These are phyloP conservation scores for Corydoras sp. DNA, from an alignment of 2,113 vertebrate species.

Conservation along the genomic window DNA sequence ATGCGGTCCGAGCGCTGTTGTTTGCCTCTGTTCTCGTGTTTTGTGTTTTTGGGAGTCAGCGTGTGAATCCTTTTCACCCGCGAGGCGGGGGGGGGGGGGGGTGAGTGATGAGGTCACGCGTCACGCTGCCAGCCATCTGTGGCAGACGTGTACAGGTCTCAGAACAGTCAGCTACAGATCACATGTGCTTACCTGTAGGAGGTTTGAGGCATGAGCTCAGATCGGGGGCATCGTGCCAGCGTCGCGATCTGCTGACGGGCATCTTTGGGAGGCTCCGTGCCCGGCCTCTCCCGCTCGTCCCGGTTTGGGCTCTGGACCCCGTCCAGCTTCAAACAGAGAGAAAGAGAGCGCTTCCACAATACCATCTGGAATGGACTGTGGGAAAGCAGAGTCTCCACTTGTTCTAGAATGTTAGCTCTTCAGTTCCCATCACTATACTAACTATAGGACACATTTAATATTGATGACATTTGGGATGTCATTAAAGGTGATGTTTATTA, in stretches of 20 bases:
- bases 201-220: conserved; percentile 24
- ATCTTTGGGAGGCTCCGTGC: conserved; percentile 13
- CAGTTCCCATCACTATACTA: not conserved
- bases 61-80: no score
- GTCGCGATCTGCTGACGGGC: conserved; percentile 8
- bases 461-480: no score
- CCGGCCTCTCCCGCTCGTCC: conserved; percentile 5
- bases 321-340: not conserved
- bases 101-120: not conserved
- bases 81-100: not conserved
- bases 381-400: conserved; percentile 4
- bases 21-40: no score
- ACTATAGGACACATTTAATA: not conserved
- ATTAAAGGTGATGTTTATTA: no score
- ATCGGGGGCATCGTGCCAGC: not conserved
- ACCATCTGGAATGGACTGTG: conserved; percentile 16
- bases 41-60: no score
- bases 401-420: not conserved
- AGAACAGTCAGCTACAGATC: conserved; percentile 23
- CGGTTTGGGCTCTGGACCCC: conserved; percentile 15
- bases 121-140: conserved; percentile 14
- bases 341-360: not conserved
- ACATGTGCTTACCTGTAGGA: conserved; percentile 40
- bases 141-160: conserved; percentile 13
- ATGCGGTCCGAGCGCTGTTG: no score